Evolutionary conservation across 1,140 invertebrate genomes (phyloP).

Genomic region (Uloborus diversus): DNA sequence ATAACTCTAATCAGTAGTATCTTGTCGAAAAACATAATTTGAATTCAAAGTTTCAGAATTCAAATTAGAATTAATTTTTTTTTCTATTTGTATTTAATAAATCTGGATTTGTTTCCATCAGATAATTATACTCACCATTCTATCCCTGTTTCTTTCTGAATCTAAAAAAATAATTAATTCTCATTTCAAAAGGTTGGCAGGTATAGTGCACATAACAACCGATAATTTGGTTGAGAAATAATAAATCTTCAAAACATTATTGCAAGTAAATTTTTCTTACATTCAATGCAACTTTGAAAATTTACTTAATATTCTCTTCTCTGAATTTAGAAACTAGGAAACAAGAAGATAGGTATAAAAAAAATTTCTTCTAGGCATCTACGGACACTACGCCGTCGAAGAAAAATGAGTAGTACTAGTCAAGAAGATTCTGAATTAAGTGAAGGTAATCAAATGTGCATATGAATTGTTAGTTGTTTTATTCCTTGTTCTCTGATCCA

Average conservation of each 20-base stretch:
- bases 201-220: too few relatives aligned
- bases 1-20: too few relatives aligned
- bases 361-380: conserved; percentile 6
- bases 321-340: not conserved
- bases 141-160: not conserved
- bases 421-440: conserved; percentile 63
- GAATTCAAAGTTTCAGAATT: too few relatives aligned
- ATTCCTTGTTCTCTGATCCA: not conserved
- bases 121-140: too few relatives aligned
- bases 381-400: conserved; percentile 61
- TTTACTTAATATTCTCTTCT: too few relatives aligned
- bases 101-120: too few relatives aligned
- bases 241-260: too few relatives aligned
- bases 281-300: not conserved
- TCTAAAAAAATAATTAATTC: not conserved
- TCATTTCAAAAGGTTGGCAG: not conserved
- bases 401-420: conserved; percentile 58
- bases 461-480: not conserved
- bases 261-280: not conserved
- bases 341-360: conserved; percentile 12
- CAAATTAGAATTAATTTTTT: too few relatives aligned
- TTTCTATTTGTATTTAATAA: too few relatives aligned
- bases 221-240: too few relatives aligned
- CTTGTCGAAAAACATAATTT: too few relatives aligned
- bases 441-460: conserved; percentile 50